Evolutionary conservation across 2,113 vertebrate genomes (phyloP), one percentile per base, ranked within the genome.

Genomic region (Pimephales promelas): DNA sequence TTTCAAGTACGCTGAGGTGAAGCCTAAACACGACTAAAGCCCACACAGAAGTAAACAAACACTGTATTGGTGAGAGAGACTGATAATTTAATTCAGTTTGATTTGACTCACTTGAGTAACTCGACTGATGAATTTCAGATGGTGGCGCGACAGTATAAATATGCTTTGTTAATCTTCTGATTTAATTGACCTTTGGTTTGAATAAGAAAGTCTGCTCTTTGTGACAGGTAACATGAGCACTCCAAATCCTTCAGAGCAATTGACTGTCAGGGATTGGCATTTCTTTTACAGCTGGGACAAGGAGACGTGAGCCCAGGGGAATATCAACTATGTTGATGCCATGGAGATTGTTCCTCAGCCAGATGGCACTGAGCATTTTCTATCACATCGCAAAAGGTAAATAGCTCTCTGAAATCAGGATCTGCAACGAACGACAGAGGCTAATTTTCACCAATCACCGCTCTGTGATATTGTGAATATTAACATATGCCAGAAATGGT

Each of bases 321-420:
- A 81, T 56, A 77, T 40, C n/a, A 82, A 88, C 84, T 68, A 92
- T 92, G 90, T 59, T 89, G 81, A 87, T 18, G 4, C 76, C 82
- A 54, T 90, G 85, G 79, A 86, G 85, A 75, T 71, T 91, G 85
- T 86, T 93, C 70, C 80, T 94, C 3, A 92, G 89, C 89, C 90
- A 93, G 87, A 28, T 90, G 85, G 82, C 77, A n/a, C 84, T 93
- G 20, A 89, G 86, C 64, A 52, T 91, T 1, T 88, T 85, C 28
- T 89, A 72, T 80, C 89, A 92, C 40, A 62, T 89, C 1, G 80
- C 85, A 10, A 86, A 87, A 90, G 89, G 89, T 90, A 84, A 64
- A 40, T 49, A 45, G n/a, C 24, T 10, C 10, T 74, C 13, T 68
- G 20, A 28, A 75, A 47, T 18, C 11, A 28, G 5, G 13, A 66